Evolutionary conservation across 2,888 invertebrate genomes (phyloP).

Genomic region (Petrolisthes manimaculis): DNA sequence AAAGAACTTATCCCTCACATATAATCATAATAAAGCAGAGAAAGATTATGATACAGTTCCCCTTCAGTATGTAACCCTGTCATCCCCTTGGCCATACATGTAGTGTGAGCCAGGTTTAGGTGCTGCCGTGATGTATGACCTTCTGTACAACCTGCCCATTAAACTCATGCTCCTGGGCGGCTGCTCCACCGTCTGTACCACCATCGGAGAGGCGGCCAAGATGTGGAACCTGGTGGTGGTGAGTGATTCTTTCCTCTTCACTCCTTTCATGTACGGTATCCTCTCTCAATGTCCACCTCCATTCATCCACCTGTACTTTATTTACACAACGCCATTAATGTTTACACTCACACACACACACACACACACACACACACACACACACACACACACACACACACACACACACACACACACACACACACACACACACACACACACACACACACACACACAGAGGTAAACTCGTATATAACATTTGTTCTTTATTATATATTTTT

Average conservation of each 20-base stretch:
- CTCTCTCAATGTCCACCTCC: neutral
- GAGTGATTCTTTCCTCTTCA: neutral
- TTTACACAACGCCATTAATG: neutral
- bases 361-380: neutral
- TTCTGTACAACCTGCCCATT: slow-evolving; percentile 94
- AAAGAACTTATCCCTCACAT: no score
- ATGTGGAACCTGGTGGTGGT: slow-evolving; percentile 99
- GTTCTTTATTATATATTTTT: no score
- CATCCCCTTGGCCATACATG: neutral
- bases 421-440: neutral
- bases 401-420: neutral
- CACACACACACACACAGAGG: neutral
- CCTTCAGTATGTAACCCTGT: neutral
- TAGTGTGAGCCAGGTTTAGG: slow-evolving; percentile 99
- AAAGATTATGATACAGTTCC: neutral
- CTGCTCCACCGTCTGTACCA: slow-evolving; percentile 98
- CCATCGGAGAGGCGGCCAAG: slow-evolving; percentile 98
- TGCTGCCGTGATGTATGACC: slow-evolving; percentile 97
- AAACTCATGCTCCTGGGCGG: slow-evolving; percentile 95
- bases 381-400: neutral
- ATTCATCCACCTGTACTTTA: no score
- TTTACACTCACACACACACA: no score
- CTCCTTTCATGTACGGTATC: neutral
- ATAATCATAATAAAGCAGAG: no score
- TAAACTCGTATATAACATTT: no score